phyloP scores from a whole-genome alignment of 2,888 invertebrate species.

The Rapana venosa region DNA sequence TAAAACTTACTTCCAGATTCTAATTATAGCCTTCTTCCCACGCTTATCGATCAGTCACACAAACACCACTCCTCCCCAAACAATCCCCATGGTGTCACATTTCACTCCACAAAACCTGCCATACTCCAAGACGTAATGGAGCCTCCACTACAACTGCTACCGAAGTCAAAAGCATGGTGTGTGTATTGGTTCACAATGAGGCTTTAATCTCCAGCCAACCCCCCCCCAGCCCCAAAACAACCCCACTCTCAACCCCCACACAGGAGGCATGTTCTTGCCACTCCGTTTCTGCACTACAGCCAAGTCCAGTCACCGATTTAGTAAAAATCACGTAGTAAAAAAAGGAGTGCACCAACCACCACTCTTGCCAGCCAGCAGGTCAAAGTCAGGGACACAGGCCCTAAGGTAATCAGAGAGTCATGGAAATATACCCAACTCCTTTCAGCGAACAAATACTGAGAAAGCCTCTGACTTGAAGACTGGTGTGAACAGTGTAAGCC shows the following conservation, averaged over 20 bases:
- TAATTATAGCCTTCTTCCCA: neutral
- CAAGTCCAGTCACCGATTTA: constrained; percentile 2
- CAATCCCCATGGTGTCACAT: neutral
- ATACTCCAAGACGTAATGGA: neutral
- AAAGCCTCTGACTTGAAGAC: neutral
- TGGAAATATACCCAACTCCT: neutral
- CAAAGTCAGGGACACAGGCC: neutral
- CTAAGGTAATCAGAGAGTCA: neutral
- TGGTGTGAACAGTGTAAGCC: neutral
- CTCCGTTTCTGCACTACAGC: neutral
- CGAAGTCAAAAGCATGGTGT: neutral
- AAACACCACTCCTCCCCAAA: neutral
- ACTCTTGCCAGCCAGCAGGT: neutral
- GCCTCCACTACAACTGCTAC: neutral
- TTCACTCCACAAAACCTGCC: neutral
- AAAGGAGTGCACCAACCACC: neutral
- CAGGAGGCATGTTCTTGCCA: neutral
- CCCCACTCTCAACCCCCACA: neutral
- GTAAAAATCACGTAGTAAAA: too few species aligned
- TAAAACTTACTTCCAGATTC: neutral
- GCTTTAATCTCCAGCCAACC: neutral
- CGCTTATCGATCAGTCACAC: neutral
- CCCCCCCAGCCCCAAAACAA: neutral
- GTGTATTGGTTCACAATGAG: neutral
- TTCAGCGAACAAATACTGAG: neutral